Evolutionary conservation across 2,888 invertebrate species (phyloP), one percentile per base, ranked within the genome.

Genomic region (Willowsia nigromaculata): DNA sequence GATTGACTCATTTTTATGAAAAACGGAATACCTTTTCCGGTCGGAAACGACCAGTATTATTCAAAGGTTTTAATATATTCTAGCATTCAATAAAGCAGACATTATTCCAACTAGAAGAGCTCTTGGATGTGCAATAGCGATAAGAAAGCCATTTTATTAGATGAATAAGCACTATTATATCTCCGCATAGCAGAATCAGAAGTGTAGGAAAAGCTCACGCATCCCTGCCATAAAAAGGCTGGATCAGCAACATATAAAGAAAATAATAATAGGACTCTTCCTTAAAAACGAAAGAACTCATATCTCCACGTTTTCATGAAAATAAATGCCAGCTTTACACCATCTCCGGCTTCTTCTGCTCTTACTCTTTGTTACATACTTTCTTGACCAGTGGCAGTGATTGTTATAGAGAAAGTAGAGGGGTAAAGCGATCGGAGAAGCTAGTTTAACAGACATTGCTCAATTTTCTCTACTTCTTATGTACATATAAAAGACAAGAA

Each of bases 1-100:
- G 62, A 86, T 53, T 78, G 65, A 50, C 81, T 87, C 71, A 80
- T 86, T 80, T 86, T 43, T 86, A 86, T 86, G 85, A 86, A 86
- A 86, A 78, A 78, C 47, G 85, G 85, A 84, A 76, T 76, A 43
- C 47, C 47, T 62, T 25, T 76, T 59, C 85, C 50, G 59, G 33
- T 37, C 76, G 85, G 85, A 85, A 85, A 74, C 33, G 37, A 62
- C 43, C 27, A 40, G 76, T 59, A 59, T 76, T 85, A 78, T 85
- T 85, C 85, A 85, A 85, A 78, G 78, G 25, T n/a, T 18, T 81
- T 62, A 40, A 81, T 74, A 47, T 74, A 47, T 43, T 47, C 68
- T 33, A 37, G 37, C 22, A 37, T 33, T 37, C 68, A 68, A 37
- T 68, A 68, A 68, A 68, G 37, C 0, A 33, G 68, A 37, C n/a